phyloP scores from a whole-genome alignment of 2,113 vertebrate species.

The Bolborhynchus lineola region DNA sequence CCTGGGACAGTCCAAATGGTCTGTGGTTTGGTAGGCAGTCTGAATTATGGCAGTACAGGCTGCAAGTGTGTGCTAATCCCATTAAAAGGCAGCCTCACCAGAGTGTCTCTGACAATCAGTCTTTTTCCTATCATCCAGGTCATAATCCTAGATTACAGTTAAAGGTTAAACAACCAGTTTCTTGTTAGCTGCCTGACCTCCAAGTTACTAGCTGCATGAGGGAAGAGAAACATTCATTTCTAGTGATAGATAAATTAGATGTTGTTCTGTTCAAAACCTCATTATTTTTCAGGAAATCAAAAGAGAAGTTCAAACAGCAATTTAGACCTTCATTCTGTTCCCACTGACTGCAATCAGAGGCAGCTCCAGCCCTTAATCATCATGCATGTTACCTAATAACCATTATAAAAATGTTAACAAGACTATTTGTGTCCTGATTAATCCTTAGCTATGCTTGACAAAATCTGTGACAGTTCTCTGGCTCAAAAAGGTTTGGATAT shows the following conservation, averaged over 20 bases:
- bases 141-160: neutral
- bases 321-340: slow-evolving; percentile 44
- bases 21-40: neutral
- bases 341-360: slow-evolving; percentile 38
- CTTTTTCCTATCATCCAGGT: neutral
- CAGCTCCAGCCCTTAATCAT: slow-evolving; percentile 37
- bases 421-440: slow-evolving; percentile 15
- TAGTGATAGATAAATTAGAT: slow-evolving; percentile 9
- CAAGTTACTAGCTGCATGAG: neutral
- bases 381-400: slow-evolving; percentile 24
- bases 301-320: slow-evolving; percentile 38
- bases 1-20: neutral
- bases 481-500: neutral
- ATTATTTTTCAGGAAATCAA: slow-evolving; percentile 57
- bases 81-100: neutral
- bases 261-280: neutral
- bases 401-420: slow-evolving; percentile 46
- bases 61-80: neutral
- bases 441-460: neutral
- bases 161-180: neutral
- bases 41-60: neutral
- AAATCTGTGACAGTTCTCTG: neutral
- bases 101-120: neutral
- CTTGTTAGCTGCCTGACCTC: neutral
- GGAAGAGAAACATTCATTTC: neutral